phyloP scores from a whole-genome alignment of 2,113 vertebrate genomes.

The Silurus glanis region DNA sequence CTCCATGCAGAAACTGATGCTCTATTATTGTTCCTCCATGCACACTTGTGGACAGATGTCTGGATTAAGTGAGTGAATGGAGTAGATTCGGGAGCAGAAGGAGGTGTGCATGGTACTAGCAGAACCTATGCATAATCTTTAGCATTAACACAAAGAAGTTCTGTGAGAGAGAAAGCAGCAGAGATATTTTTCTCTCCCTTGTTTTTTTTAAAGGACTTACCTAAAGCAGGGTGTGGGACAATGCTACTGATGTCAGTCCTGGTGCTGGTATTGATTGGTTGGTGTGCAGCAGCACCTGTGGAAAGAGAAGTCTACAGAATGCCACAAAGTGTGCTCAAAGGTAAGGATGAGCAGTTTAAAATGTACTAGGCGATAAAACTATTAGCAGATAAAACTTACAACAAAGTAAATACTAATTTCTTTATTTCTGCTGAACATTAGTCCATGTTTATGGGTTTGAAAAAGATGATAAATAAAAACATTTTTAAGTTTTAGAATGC shows the following conservation, averaged over 20 bases:
- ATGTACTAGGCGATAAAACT: neutral
- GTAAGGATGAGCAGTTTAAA: conserved; percentile 64
- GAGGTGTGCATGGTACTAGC: conserved; percentile 60
- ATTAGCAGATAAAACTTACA: neutral
- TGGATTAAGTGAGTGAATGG: conserved; percentile 59
- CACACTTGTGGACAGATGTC: conserved; percentile 73
- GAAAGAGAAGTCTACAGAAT: conserved; percentile 81
- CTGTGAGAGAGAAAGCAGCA: neutral
- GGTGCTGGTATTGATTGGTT: conserved; percentile 66
- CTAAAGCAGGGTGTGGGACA: conserved; percentile 41
- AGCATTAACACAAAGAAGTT: conserved; percentile 20
- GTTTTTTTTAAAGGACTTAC: conserved; percentile 40
- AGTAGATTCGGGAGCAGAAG: conserved; percentile 60
- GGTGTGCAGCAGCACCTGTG: conserved; percentile 67
- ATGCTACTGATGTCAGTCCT: conserved; percentile 69
- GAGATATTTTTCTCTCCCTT: neutral
- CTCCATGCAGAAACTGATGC: conserved; percentile 61
- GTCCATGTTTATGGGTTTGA: neutral
- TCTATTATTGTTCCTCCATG: conserved; percentile 71
- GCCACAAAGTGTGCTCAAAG: conserved; percentile 80
- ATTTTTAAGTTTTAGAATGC: neutral
- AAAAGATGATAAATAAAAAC: neutral
- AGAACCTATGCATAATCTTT: conserved; percentile 40
- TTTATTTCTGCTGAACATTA: neutral
- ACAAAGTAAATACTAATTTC: neutral